Evolutionary conservation across 2,113 vertebrate genomes (phyloP), one percentile per base, ranked within the genome.

Genomic region (Vulpes lagopus): DNA sequence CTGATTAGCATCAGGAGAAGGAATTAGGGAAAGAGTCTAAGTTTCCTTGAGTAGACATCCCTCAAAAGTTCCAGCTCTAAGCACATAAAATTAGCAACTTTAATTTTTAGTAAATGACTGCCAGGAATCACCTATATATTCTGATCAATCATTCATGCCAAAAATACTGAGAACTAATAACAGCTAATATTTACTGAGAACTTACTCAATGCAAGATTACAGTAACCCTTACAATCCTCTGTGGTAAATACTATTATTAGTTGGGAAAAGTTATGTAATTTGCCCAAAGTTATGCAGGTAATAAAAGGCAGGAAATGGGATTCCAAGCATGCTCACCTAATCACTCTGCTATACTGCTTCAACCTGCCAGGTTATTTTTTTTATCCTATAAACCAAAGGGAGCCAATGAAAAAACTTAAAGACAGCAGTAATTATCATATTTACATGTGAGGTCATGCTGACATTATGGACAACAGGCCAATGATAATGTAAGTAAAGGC

Each of bases 21-120:
- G 53, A 89, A 88, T 27, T 14, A 12, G 10, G 25, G 27, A 94
- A 93, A 97, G 19, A 65, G 35, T 73, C 25, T 74, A 64, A 16
- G 49, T 67, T 97, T 97, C 65, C 89, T 35, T 91, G 16, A 90
- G 19, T 78, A 78, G 91, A 93, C 49, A 96, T 57, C 15, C 73
- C 10, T 95, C n/a, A 57, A 91, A 96, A 94, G 55, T 67, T 92
- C 11, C 73, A 65, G 60, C 20, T 88, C 59, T 62, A 84, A 74
- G 27, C 23, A 91, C 15, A 57, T 27, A 74, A 92, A 92, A 87
- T 79, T 22, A 79, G 30, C 14, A 74, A 93, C 38, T 62, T 83
- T 62, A 83, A 87, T 83, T 89, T 95, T 65, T 93, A 83, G 49
- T n/a, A 94, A 92, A 82, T 35, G 49, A 97, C 11, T 84, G 27